Evolutionary conservation across 2,113 vertebrate genomes (phyloP).

Genomic region (Tupaia tana): DNA sequence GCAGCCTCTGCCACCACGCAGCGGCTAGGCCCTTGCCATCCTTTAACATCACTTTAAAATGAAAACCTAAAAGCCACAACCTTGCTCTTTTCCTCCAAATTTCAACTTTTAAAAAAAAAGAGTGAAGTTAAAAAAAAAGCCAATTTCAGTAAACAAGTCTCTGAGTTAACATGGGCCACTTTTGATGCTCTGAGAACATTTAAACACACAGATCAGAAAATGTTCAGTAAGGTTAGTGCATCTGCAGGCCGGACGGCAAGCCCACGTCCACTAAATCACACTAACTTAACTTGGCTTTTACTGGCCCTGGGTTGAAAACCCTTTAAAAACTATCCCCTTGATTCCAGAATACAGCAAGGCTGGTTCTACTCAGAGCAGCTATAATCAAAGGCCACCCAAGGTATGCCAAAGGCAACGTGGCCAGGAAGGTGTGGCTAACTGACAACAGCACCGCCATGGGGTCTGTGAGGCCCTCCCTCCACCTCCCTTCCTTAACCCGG

Average conservation of each 20-base stretch:
- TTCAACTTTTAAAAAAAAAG: constrained; percentile 3
- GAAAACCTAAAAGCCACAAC: background rate
- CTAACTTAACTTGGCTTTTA: constrained; percentile 33
- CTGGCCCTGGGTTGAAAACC: constrained; percentile 2
- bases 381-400: constrained; percentile 48
- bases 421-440: constrained; percentile 23
- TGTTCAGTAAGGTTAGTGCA: constrained; percentile 28
- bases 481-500: background rate
- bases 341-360: background rate
- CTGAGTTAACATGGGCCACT: constrained; percentile 41
- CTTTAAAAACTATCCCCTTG: constrained; percentile 5
- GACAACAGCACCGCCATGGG: background rate
- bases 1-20: too few species aligned
- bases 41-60: constrained; percentile 29
- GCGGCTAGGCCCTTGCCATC: background rate
- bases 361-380: background rate
- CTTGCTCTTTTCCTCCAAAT: constrained; percentile 26
- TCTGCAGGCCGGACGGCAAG: background rate
- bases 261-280: constrained; percentile 49
- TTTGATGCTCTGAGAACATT: constrained; percentile 48
- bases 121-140: background rate
- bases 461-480: background rate
- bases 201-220: constrained; percentile 52
- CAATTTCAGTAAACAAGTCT: constrained; percentile 57
- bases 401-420: background rate